Base-by-base conservation (phyloP, 2,888 invertebrate species). In the Spodoptera exigua region DNA sequence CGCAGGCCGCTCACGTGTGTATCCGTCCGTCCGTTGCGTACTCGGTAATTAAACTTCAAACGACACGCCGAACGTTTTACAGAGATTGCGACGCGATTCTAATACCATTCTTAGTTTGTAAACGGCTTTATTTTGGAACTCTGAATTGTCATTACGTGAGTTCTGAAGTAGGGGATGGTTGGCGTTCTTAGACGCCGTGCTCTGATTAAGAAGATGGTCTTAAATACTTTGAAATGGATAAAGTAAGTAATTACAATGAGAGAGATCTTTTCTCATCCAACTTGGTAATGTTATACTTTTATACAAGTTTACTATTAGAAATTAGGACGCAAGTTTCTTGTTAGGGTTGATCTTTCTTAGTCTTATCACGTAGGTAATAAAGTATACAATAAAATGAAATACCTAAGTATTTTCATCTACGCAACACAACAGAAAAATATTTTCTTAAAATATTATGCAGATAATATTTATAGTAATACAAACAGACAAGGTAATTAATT, bases 1-100 rank as follows among this genome's bases (percentile, higher is more conserved):
- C 84, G 81, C 76, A 90, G 82, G 84, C 91, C 78, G 78, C 76
- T 84, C 92, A 91, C 92, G 91, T 91, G 76, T 77, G 76, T 76
- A 82, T 78, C 84, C 74, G 74, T 67, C 76, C 70, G 72, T 79
- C 73, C 74, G 46, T 40, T 41, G 69, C 70, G 70, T 63, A 67
- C 74, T 64, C 69, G 71, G 82, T 87, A 88, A 88, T 87, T 87
- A 86, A 87, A 85, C 82, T 83, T 80, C 75, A 78, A 84, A 84
- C 82, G 87, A 86, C 83, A 83, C 74, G 79, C 79, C 76, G 69
- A 80, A 82, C 79, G 76, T 76, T 71, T 74, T 63, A 63, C 68
- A 47, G 62, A 63, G 63, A 76, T 76, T 60, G 68, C 65, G 70
- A 55, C 59, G 74, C 71, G 52, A 73, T 80, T 82, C 64, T 76